Evolutionary conservation across 1,140 invertebrate species (phyloP), one percentile per base, ranked within the genome.

Genomic region (Liolophura sinensis): DNA sequence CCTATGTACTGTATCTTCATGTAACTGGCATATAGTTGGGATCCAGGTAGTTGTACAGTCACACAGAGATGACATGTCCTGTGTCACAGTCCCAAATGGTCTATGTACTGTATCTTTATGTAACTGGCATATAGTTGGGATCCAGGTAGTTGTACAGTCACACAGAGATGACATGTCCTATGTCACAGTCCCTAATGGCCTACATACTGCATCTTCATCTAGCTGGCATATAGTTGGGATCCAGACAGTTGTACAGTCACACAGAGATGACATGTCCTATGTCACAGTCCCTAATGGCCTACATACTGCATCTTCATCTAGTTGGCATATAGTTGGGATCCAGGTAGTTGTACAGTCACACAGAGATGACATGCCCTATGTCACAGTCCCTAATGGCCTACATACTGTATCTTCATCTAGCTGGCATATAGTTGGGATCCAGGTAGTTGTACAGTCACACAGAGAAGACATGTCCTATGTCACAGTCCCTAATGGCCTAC

Each of bases 51-150:
- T 40, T 3, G 31, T 40, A 40, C 31, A 9, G 31, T 40, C 31
- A 40, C n/a, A n/a, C 31, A 40, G 31, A 3, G 9, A 40, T 9
- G 31, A 40, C 3, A 9, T 40, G 9, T 40, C 31, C 31, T 40
- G 9, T 40, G 9, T 40, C 9, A 40, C 31, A 40, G 31, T 40
- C 31, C 25, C 60, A 65, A 1, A 70, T 56, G 62, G 31, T 40
- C 31, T 40, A 40, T 3, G 31, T 40, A 3, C 31, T 40, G 24
- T 67, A 49, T 65, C n/a, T 25, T 77, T 65, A 79, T 49, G 64
- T 79, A 14, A 82, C 83, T 52, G 83, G 83, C 84, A 85, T 84
- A 59, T 83, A 85, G 64, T 85, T 85, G 0, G 84, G 82, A 69
- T 85, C 84, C 0, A 85, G 72, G 62, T 85, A 85, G 57, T 85